Percentiles rank a stretch among this genome's conserved stretches.
phyloP scores from a whole-genome alignment of 2,888 invertebrate species.

The Rhingia rostrata region DNA sequence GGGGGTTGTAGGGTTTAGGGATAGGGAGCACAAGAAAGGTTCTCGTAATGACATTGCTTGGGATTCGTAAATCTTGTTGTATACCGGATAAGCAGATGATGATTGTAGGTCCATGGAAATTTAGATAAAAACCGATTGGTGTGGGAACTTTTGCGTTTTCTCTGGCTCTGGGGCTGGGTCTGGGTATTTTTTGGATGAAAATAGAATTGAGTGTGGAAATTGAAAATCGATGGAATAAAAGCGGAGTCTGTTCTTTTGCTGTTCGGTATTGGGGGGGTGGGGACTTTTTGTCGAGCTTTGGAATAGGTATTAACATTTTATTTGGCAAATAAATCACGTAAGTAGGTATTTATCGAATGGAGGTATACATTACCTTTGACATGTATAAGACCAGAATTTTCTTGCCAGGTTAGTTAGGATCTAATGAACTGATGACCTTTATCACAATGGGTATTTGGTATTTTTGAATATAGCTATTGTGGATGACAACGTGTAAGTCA shows the following conservation, averaged over 20 bases:
- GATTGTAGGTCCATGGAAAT: conserved; percentile 58
- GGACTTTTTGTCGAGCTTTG: background rate
- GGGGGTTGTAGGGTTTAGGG: conserved; percentile 12
- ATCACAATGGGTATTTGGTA: no score
- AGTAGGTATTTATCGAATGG: no score
- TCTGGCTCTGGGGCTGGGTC: background rate
- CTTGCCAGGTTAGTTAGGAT: no score
- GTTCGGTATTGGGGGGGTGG: background rate
- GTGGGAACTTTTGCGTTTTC: conserved; percentile 3
- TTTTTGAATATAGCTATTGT: no score
- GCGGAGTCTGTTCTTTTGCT: background rate
- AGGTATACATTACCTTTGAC: no score
- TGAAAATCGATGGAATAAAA: conserved; percentile 33
- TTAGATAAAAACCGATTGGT: conserved; percentile 32
- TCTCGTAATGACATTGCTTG: conserved; percentile 56
- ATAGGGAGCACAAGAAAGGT: conserved; percentile 43
- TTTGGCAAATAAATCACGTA: no score
- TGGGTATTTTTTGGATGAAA: background rate
- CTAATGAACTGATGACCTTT: no score
- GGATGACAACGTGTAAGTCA: no score
- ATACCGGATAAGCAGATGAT: conserved; percentile 63
- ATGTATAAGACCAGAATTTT: no score
- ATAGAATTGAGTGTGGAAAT: conserved; percentile 2
- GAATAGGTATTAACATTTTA: background rate
- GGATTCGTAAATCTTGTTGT: conserved; percentile 68